These are phyloP conservation scores for Cirrhinus molitorella DNA, from an alignment of 2,797 vertebrate genomes.

Conservation along the genomic window DNA sequence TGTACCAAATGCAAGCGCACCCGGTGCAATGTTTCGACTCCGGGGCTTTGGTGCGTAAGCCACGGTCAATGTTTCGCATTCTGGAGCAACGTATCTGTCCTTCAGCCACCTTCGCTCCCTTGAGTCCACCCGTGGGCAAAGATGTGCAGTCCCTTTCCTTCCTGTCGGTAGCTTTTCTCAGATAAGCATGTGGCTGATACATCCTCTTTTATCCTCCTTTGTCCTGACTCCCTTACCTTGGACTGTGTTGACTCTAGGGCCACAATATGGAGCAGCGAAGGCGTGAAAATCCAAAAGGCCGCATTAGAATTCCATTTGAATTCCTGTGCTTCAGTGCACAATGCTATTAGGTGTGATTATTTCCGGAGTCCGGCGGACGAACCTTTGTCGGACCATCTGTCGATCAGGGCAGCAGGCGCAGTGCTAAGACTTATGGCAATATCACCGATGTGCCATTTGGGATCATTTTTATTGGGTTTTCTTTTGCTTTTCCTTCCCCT, in stretches of 20 bases:
- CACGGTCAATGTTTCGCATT: slow-evolving; percentile 34
- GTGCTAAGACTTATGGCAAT: background rate
- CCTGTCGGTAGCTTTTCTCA: slow-evolving; percentile 45
- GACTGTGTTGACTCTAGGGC: slow-evolving; percentile 20
- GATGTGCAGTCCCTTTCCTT: slow-evolving; percentile 22
- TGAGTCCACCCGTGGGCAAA: slow-evolving; percentile 30
- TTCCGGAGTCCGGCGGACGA: slow-evolving; percentile 1
- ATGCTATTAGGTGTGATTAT: slow-evolving; percentile 40
- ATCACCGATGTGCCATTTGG: background rate
- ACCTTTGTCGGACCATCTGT: slow-evolving; percentile 33
- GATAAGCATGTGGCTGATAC: slow-evolving; percentile 4
- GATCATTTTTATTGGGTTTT: background rate
- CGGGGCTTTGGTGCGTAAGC: background rate
- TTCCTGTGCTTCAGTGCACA: slow-evolving; percentile 42
- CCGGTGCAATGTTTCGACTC: background rate
- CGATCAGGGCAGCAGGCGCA: slow-evolving; percentile 12
- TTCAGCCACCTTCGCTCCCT: slow-evolving; percentile 47
- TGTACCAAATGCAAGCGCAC: slow-evolving; percentile 6
- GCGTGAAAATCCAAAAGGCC: slow-evolving; percentile 34
- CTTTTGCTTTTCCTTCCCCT: background rate
- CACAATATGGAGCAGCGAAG: slow-evolving; percentile 39
- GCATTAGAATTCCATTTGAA: slow-evolving; percentile 51
- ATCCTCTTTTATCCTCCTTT: slow-evolving; percentile 23
- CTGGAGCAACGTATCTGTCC: slow-evolving; percentile 44
- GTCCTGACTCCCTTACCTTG: slow-evolving; percentile 20